phyloP scores from a whole-genome alignment of 1,140 invertebrate genomes.

The Drosophila guanche region DNA sequence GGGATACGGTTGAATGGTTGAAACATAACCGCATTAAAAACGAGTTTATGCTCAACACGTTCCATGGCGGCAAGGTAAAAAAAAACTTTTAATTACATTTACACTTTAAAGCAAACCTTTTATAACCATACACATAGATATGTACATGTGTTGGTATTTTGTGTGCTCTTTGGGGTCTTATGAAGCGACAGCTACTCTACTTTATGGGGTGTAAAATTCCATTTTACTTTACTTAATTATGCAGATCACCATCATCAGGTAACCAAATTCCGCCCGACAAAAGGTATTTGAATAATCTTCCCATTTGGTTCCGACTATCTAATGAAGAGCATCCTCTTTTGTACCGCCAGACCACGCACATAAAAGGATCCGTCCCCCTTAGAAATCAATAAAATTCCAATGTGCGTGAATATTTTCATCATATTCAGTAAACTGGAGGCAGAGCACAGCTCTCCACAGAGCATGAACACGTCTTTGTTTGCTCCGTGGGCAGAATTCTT shows the following conservation, averaged over 20 bases:
- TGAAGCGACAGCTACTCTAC: constrained; percentile 44
- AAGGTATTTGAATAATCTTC: constrained; percentile 69
- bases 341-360: constrained; percentile 3
- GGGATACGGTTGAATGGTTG: constrained; percentile 15
- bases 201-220: constrained; percentile 56
- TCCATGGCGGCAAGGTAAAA: constrained; percentile 19
- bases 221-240: constrained; percentile 55
- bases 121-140: background rate
- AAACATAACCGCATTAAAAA: constrained; percentile 44
- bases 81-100: constrained; percentile 78
- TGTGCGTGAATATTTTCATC: constrained; percentile 53
- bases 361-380: background rate
- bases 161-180: constrained; percentile 32
- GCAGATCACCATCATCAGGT: constrained; percentile 47
- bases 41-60: constrained; percentile 65
- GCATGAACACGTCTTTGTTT: background rate
- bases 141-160: background rate
- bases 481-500: constrained; percentile 42
- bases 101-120: constrained; percentile 61
- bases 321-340: constrained; percentile 31
- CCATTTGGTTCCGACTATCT: constrained; percentile 48
- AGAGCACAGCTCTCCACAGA: background rate
- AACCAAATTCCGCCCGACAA: constrained; percentile 46
- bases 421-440: constrained; percentile 21
- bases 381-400: constrained; percentile 78